Evolutionary conservation across 2,113 vertebrate genomes (phyloP), one percentile per base, ranked within the genome.

Genomic region (Lota lota): DNA sequence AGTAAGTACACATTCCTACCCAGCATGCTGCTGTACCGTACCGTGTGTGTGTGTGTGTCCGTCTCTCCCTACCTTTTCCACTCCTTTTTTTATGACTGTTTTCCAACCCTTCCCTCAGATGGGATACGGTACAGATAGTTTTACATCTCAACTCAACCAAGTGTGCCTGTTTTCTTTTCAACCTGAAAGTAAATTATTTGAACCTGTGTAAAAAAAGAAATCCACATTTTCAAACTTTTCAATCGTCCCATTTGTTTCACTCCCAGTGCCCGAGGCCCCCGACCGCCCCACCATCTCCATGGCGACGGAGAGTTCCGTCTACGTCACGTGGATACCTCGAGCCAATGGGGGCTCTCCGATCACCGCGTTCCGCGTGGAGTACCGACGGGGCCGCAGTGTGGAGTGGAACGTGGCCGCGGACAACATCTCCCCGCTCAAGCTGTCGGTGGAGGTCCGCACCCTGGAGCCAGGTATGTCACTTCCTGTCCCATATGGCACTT

Each of bases 311-410:
- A 98, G 94, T 0, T 98, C 97, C 0, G 96, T 95, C n/a, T 99
- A 96, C 0, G 97, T 99, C 83, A 95, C 95, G 0, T 99, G 97
- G 97, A 96, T 99, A 47, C 97, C 97, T 0, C 93, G 97, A 8
- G 97, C 96, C 0, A 99, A 98, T 0, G 97, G 97, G 0, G 97
- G 97, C 18, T 99, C 96, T 65, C 97, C 97, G 0, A 95, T 99
- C 81, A 97, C 95, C 0, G 95, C 96, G 5, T 99, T 99, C 80
- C 95, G 97, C 0, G 97, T 99, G 1, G 96, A 99, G 28, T 99
- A 95, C 75, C 93, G 93, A 2, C 90, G 94, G 66, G 91, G 90
- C 0, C 93, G 93, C 57, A 93, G 66, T 12, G 87, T 91, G 0
- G 94, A 95, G 58, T 99, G 97, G 96, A 76, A 93, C 0, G 64